Evolutionary conservation across 2,797 vertebrate genomes (phyloP).

Genomic region (Rhabdophis nuchalis): DNA sequence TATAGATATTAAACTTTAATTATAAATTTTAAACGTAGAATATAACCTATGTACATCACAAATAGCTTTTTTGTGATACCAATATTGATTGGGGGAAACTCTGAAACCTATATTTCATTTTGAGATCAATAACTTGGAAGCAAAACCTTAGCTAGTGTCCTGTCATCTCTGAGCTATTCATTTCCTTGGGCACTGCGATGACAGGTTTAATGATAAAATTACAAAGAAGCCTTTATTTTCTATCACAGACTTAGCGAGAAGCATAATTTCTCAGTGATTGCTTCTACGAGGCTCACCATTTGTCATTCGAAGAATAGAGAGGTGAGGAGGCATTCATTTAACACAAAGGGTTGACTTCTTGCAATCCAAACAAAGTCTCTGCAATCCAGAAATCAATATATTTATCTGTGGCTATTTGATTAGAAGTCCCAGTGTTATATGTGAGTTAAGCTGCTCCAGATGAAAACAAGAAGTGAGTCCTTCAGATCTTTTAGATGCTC

Average conservation of each 20-base stretch:
- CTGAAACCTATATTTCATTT: conserved; percentile 26
- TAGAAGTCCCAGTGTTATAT: neutral
- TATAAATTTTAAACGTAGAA: too few species aligned
- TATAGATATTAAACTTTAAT: too few species aligned
- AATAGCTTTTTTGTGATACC: neutral
- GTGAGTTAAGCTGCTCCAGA: neutral
- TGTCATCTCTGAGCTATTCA: neutral
- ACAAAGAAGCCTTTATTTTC: neutral
- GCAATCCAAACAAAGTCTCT: neutral
- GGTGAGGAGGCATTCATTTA: neutral
- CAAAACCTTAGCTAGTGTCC: conserved; percentile 14
- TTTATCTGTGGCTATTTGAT: neutral
- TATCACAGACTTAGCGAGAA: neutral
- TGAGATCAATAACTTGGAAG: conserved; percentile 17
- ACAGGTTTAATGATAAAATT: neutral
- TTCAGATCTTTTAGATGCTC: neutral
- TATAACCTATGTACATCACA: conserved; percentile 1
- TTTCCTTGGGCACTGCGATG: conserved; percentile 7
- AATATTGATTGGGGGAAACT: neutral
- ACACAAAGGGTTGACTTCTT: neutral
- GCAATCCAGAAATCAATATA: neutral
- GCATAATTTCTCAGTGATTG: conserved; percentile 5
- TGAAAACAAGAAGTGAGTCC: neutral
- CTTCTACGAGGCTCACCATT: neutral
- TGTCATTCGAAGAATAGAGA: neutral